Conservation (phyloP, 2,113 vertebrate species). For the Leptosomus discolor region DNA sequence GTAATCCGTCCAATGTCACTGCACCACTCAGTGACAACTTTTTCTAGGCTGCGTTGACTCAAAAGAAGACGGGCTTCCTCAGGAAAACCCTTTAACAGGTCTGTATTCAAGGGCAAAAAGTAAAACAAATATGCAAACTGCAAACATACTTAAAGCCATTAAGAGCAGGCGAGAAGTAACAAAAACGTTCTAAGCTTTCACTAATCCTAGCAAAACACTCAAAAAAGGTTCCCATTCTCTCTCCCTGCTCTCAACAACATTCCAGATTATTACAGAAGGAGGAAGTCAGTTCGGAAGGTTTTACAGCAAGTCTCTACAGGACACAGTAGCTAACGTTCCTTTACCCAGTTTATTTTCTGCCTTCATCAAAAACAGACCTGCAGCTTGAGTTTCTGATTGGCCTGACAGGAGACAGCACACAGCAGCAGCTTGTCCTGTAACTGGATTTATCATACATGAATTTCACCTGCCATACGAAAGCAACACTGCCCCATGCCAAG, state of each 20-base stretch:
- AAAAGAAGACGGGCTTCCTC: background rate
- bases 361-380: background rate
- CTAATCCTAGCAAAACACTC: background rate
- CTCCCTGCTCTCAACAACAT: background rate
- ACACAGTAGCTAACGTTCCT: background rate
- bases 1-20: background rate
- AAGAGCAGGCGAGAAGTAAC: background rate
- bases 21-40: background rate
- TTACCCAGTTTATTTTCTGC: background rate
- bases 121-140: background rate
- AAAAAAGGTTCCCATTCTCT: background rate
- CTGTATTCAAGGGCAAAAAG: background rate
- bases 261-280: background rate
- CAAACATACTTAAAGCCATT: background rate
- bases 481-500: background rate
- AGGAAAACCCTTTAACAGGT: background rate
- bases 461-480: background rate
- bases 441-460: accelerated
- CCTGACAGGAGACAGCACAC: background rate
- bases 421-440: background rate
- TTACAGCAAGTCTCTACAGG: background rate
- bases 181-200: background rate
- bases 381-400: background rate
- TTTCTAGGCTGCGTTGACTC: background rate
- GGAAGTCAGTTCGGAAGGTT: background rate